These are phyloP conservation scores for Spilosoma lubricipeda DNA, from an alignment of 2,888 invertebrate species.

Conservation along the genomic window DNA sequence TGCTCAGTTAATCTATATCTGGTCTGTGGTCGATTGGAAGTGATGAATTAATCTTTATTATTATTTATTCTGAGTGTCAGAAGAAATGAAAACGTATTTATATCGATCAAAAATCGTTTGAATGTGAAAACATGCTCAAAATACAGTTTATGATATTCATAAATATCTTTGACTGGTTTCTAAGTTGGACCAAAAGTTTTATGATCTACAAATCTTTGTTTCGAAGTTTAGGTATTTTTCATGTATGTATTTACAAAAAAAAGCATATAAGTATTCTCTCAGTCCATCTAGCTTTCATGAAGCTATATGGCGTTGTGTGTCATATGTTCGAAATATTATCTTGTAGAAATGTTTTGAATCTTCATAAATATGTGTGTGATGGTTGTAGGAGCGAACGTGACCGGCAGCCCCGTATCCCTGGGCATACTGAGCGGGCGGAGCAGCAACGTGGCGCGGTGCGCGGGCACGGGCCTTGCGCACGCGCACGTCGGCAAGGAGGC, in stretches of 20 bases:
- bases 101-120: no score
- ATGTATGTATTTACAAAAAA: no score
- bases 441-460: slow-evolving; percentile 85
- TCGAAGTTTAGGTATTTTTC: no score
- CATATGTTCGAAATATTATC: not conserved
- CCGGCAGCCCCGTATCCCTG: slow-evolving; percentile 87
- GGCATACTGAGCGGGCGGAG: slow-evolving; percentile 77
- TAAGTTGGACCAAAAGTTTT: no score
- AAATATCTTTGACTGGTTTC: no score
- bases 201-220: no score
- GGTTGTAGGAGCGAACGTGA: slow-evolving; percentile 77
- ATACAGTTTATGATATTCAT: no score
- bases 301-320: no score
- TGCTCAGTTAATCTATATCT: not conserved
- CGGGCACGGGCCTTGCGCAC: slow-evolving; percentile 89
- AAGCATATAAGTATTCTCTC: no score
- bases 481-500: slow-evolving; percentile 90
- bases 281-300: no score
- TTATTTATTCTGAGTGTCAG: not conserved
- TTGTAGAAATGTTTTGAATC: not conserved
- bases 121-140: no score
- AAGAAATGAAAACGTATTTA: no score
- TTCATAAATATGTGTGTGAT: not conserved
- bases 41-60: not conserved
- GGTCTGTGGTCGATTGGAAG: not conserved